Percentiles rank a stretch among this genome's conserved stretches.
These are phyloP conservation scores for Drosophila testacea DNA, from an alignment of 2,888 invertebrate species.

Conservation along the genomic window DNA sequence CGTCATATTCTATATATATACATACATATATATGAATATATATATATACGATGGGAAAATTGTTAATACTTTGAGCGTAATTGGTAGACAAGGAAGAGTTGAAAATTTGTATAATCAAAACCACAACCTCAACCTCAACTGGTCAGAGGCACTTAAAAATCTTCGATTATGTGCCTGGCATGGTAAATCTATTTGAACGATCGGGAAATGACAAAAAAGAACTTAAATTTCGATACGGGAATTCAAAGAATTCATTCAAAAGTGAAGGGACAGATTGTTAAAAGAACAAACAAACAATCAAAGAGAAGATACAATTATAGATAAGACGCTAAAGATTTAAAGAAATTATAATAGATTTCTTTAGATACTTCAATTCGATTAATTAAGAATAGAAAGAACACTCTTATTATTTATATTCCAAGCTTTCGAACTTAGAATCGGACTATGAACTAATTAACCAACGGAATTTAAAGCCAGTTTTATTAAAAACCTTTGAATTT, in stretches of 20 bases:
- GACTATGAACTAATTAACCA: neutral
- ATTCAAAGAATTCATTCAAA: constrained; percentile 5
- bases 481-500: neutral
- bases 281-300: neutral
- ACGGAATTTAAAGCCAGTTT: neutral
- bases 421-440: neutral
- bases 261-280: constrained; percentile 1
- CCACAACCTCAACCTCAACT: neutral
- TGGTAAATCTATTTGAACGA: constrained; percentile 19
- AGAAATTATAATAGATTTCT: neutral
- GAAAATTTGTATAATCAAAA: constrained; percentile 30
- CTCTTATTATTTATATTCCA: neutral
- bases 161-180: constrained; percentile 32
- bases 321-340: neutral
- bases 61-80: neutral
- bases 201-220: constrained; percentile 21
- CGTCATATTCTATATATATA: constrained; percentile 63
- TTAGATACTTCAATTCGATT: too few relatives aligned
- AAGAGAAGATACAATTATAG: neutral
- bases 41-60: constrained; percentile 4
- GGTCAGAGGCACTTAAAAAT: constrained; percentile 26
- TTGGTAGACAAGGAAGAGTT: constrained; percentile 44
- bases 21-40: constrained; percentile 7
- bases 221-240: neutral
- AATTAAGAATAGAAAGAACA: neutral